Evolutionary conservation across 2,113 vertebrate species (phyloP).

Genomic region (Heterotis niloticus): DNA sequence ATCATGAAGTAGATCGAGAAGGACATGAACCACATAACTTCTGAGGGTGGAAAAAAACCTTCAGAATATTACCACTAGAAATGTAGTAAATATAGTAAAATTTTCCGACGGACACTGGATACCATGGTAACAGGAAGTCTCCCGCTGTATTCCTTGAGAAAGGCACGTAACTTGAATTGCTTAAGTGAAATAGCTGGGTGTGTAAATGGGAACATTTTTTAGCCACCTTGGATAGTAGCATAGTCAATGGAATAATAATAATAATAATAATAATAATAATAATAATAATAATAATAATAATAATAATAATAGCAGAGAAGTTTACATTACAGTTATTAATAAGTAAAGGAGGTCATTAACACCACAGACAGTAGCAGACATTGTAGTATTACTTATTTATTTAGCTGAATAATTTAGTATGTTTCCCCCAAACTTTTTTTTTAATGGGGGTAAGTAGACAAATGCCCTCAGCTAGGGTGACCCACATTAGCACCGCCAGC

Average conservation of each 20-base stretch:
- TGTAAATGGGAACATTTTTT: neutral
- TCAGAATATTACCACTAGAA: no score
- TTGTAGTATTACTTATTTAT: constrained; percentile 69
- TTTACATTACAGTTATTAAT: constrained; percentile 62
- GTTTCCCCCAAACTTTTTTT: constrained; percentile 66
- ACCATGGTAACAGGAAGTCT: no score
- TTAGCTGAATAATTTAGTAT: constrained; percentile 66
- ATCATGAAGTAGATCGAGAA: neutral
- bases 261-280: no score
- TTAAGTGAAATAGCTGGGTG: constrained; percentile 2
- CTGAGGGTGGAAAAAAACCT: no score
- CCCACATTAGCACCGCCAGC: constrained; percentile 49
- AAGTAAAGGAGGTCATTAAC: constrained; percentile 63
- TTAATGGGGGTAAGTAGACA: constrained; percentile 32
- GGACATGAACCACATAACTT: neutral
- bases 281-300: no score
- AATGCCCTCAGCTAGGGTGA: constrained; percentile 53
- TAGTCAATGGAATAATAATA: no score
- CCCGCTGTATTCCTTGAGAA: no score
- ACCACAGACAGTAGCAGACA: constrained; percentile 66
- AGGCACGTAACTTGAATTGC: neutral
- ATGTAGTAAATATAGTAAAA: no score
- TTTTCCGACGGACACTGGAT: no score
- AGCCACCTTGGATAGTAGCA: neutral
- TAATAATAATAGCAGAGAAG: constrained; percentile 34